Evolutionary conservation across 2,888 invertebrate genomes (phyloP).

Genomic region (Rhamphomyia laevipes): DNA sequence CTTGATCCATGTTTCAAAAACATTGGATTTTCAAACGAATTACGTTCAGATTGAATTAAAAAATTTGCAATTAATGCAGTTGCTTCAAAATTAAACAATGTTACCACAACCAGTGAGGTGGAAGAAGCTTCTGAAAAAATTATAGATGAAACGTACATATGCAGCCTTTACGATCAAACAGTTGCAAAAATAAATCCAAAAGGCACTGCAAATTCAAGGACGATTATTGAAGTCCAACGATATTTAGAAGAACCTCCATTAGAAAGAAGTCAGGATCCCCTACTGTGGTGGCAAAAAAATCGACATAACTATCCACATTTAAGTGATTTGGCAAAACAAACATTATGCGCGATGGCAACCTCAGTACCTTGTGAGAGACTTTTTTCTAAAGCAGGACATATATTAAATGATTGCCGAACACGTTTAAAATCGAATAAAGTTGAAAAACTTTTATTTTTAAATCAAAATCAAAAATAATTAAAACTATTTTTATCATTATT

Average conservation of each 20-base stretch:
- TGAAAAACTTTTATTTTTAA: neutral
- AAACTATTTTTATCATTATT: too few species aligned
- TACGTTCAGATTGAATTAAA: neutral
- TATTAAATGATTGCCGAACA: neutral
- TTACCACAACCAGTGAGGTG: too few species aligned
- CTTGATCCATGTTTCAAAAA: neutral
- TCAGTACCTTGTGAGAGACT: neutral
- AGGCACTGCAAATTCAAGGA: constrained; percentile 3
- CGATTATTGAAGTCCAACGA: constrained; percentile 8
- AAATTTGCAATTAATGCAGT: neutral
- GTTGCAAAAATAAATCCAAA: constrained; percentile 2
- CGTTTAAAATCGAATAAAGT: neutral
- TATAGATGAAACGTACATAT: neutral
- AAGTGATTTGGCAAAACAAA: neutral
- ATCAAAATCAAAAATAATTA: neutral
- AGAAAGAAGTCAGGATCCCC: constrained; percentile 4
- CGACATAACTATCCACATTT: neutral
- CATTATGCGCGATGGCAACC: neutral
- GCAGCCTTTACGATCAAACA: constrained; percentile 2
- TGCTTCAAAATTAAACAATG: neutral
- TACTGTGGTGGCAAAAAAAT: constrained; percentile 6
- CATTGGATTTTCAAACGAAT: neutral
- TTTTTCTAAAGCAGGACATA: neutral
- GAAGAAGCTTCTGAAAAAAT: neutral
- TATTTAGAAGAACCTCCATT: constrained; percentile 10